Conservation (phyloP, 2,113 vertebrate genomes). For the Eulacestoma nigropectus region DNA sequence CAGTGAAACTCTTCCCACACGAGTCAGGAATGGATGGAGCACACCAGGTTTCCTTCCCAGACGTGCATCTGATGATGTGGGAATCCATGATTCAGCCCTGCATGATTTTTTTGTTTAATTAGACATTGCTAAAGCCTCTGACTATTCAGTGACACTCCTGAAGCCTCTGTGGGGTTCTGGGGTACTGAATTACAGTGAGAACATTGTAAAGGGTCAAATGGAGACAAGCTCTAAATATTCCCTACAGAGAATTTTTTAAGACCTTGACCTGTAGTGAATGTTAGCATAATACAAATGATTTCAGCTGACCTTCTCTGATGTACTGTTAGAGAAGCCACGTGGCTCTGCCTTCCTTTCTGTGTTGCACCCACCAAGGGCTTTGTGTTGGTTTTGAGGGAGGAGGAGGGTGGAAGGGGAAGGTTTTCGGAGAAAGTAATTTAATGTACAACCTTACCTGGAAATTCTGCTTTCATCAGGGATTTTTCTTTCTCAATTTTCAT, state of each 20-base stretch:
- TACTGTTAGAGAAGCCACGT: neutral
- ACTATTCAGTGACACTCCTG: neutral
- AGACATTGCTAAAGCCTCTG: neutral
- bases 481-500: neutral
- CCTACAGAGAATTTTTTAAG: neutral
- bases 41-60: neutral
- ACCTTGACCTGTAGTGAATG: neutral
- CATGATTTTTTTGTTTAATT: neutral
- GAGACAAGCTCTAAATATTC: neutral
- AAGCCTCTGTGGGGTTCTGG: neutral
- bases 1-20: neutral
- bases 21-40: neutral
- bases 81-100: slow-evolving; percentile 13
- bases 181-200: neutral
- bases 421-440: neutral
- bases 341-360: neutral
- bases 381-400: neutral
- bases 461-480: neutral
- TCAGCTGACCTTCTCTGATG: neutral
- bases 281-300: neutral
- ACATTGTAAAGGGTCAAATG: neutral
- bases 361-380: neutral
- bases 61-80: neutral
- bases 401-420: neutral
- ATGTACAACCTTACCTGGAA: neutral